Evolutionary conservation across 2,113 vertebrate genomes (phyloP), one percentile per base, ranked within the genome.

Genomic region (Oncorhynchus nerka): DNA sequence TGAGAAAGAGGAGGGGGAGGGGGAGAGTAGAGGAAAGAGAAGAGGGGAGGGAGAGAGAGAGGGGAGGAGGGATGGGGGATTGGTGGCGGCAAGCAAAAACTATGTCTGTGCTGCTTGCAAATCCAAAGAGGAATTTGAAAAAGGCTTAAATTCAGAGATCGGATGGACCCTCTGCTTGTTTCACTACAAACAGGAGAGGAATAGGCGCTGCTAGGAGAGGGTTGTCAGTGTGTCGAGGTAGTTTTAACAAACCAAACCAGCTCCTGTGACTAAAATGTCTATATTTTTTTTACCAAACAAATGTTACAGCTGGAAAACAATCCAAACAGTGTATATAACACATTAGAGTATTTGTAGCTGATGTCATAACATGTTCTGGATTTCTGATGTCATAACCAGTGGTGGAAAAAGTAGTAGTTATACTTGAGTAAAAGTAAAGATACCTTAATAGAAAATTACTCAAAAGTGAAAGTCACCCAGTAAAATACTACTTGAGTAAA

Each of bases 141-240:
- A 94, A 95, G 93, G 90, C 88, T 81, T 89, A 82, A 88, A 90
- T 89, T 91, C 90, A 86, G 87, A 89, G 89, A 55, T 7, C 4
- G 15, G 4, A 55, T 55, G 51, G 79, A 72, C 85, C 85, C 82
- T 87, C 73, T 79, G 77, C 76, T 78, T 76, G 75, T 79, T 83
- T 81, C 83, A 80, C 39, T 84, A 84, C 86, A 87, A 5, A 16
- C 11, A 39, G 39, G 39, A 39, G 39, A 39, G 85, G 89, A 85
- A 89, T 81, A 76, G 81, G 70, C 80, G 75, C 81, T 79, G 20
- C 81, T 84, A 81, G 68, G 80, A 61, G 80, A 77, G 80, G 71
- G 75, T 75, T 80, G 73, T 83, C 61, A 80, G 75, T 64, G 39
- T 45, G 39, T 45, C 9, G 9, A 45, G 71, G 51, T 77, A 82